Evolutionary conservation across 1,140 invertebrate species (phyloP).

Genomic region (Diploscapter pachys): DNA sequence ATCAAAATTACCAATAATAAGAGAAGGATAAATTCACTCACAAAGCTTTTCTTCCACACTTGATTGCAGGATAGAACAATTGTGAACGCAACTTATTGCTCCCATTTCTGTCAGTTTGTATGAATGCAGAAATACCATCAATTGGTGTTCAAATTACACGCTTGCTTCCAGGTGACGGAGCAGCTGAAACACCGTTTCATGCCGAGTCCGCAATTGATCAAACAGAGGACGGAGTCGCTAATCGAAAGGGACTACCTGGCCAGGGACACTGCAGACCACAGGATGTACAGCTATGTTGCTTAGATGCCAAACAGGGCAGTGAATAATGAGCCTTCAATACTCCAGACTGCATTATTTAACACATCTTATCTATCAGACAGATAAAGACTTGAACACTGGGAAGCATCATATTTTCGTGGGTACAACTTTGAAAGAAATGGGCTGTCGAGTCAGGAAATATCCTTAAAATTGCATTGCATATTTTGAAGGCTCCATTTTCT

Average conservation of each 20-base stretch:
- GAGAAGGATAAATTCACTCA: background rate
- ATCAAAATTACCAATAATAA: background rate
- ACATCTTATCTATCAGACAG: no score
- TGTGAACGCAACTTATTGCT: background rate
- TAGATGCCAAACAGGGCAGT: conserved; percentile 9
- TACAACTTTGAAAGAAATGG: no score
- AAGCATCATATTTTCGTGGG: no score
- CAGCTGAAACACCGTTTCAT: conserved; percentile 91
- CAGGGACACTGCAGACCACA: conserved; percentile 62
- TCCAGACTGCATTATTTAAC: no score
- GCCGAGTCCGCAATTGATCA: conserved; percentile 94
- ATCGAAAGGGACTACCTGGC: conserved; percentile 98
- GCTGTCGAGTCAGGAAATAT: no score
- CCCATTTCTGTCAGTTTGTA: no score
- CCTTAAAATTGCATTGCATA: no score
- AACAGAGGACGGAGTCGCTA: conserved; percentile 96
- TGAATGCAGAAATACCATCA: background rate
- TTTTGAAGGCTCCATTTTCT: no score
- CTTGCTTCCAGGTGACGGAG: conserved; percentile 74
- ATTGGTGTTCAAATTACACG: conserved; percentile 12
- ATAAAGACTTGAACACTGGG: no score
- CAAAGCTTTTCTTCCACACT: background rate
- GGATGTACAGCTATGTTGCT: conserved; percentile 49
- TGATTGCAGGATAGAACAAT: background rate
- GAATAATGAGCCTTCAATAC: no score